Conservation (phyloP, 2,113 vertebrate species). For the Noturus placidus region DNA sequence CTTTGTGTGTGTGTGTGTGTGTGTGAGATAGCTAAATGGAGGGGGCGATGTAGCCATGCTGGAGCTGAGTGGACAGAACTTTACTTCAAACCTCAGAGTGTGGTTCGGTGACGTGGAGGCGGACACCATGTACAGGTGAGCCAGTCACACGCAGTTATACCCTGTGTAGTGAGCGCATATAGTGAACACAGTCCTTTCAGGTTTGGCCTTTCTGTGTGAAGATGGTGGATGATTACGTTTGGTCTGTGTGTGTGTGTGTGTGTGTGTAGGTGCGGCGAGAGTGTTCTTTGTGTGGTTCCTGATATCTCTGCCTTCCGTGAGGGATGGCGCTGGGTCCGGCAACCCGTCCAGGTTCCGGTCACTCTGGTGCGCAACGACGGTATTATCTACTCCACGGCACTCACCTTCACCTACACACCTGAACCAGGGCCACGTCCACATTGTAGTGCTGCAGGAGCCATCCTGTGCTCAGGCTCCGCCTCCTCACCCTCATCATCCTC, state of each 20-base stretch:
- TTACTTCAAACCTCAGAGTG: constrained; percentile 93
- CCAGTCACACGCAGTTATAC: neutral
- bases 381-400: constrained; percentile 94
- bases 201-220: neutral
- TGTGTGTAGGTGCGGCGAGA: constrained; percentile 87
- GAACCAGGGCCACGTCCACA: constrained; percentile 94
- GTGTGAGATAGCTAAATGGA: constrained; percentile 81
- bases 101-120: constrained; percentile 99
- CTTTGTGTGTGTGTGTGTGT: constrained; percentile 22
- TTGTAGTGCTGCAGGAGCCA: constrained; percentile 91
- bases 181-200: neutral
- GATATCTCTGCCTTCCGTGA: constrained; percentile 98
- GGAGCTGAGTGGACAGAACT: constrained; percentile 97
- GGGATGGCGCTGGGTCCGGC: constrained; percentile 95
- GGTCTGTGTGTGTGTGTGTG: neutral
- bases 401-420: constrained; percentile 97
- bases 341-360: constrained; percentile 96
- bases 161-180: neutral
- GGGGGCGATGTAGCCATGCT: constrained; percentile 97
- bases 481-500: constrained; percentile 72
- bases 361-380: constrained; percentile 94
- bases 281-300: constrained; percentile 93
- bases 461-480: constrained; percentile 83
- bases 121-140: constrained; percentile 96
- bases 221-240: neutral